Base-by-base conservation (phyloP, 2,113 vertebrate genomes). In the Garra rufa region DNA sequence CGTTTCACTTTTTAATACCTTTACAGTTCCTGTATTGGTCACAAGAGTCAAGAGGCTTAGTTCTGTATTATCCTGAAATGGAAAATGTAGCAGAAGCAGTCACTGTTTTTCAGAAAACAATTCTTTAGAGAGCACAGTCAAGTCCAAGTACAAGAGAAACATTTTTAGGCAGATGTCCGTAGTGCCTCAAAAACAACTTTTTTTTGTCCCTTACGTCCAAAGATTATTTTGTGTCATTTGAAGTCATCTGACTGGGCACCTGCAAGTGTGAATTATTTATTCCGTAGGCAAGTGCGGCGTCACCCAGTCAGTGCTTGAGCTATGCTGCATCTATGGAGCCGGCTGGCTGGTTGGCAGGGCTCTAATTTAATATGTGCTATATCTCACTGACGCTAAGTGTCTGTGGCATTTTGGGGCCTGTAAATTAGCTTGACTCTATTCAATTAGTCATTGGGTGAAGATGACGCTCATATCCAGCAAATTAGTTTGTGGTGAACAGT, bases 341-440 rank as follows among this genome's bases (percentile, higher is more conserved):
- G 74, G 55, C 81, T 46, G 59, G 30, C 65, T 85, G 88, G 73
- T 81, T 84, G 70, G 85, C 81, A 41, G 34, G 74, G 81, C 65
- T 88, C 85, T 89, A 79, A 91, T 89, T 86, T 83, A 83, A 85
- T 83, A 63, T 85, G 82, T 82, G 65, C 70, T 61, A 71, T 80
- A 82, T 89, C 88, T 89, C 89, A 71, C 76, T 41, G 71, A 75
- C 81, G 78, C 79, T 89, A 88, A 91, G 76, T 14, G 48, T 80
- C 90, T 88, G 83, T 87, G 86, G 89, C 90, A 86, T 86, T 67
- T 69, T 50, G 69, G 63, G 76, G 85, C 65, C 70, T 89, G 83
- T 88, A 80, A 92, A 91, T 91, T 86, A 89, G 77, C 82, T 81
- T 50, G 74, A 79, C n/a, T 85, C 70, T 81, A 86, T 90, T 92